Evolutionary conservation across 2,888 invertebrate genomes (phyloP).

Genomic region (Gari tellinella): DNA sequence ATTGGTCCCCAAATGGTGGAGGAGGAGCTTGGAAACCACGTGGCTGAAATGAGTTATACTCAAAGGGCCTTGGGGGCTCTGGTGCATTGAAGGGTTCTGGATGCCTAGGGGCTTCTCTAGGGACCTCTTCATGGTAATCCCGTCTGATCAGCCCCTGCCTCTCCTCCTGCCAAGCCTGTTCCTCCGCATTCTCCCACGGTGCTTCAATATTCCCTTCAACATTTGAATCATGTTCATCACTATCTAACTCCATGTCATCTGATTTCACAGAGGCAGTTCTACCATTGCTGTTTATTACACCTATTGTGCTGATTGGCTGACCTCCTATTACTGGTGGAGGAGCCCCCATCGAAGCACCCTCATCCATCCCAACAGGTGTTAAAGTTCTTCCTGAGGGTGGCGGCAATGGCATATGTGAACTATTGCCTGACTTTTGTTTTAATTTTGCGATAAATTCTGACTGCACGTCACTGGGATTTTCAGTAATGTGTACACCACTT

Average conservation of each 20-base stretch:
- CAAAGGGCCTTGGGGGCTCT: slow-evolving; percentile 1
- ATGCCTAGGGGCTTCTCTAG: not conserved
- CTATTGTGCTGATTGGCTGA: slow-evolving; percentile 48
- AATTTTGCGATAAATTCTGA: slow-evolving; percentile 79
- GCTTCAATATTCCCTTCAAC: slow-evolving; percentile 10
- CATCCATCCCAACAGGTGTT: slow-evolving; percentile 13
- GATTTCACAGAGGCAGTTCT: slow-evolving; percentile 42
- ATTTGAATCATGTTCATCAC: slow-evolving; percentile 31
- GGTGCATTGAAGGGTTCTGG: slow-evolving; percentile 1
- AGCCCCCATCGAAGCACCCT: not conserved
- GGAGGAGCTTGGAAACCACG: not conserved
- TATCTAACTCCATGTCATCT: slow-evolving; percentile 57
- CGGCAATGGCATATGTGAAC: slow-evolving; percentile 53
- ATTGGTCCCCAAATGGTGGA: slow-evolving; percentile 29
- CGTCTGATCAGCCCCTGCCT: slow-evolving; percentile 6
- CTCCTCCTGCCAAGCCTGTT: slow-evolving; percentile 26
- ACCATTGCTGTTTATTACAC: slow-evolving; percentile 33
- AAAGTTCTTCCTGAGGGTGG: slow-evolving; percentile 28
- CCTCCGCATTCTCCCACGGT: not conserved
- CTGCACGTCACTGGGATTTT: slow-evolving; percentile 63
- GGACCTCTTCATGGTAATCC: slow-evolving; percentile 5
- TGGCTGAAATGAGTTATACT: not conserved
- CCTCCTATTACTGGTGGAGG: slow-evolving; percentile 1
- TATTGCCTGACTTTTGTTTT: slow-evolving; percentile 71
- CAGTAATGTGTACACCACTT: slow-evolving; percentile 9